Base-by-base conservation (phyloP, 2,797 vertebrate species). In the Trematomus bernacchii region DNA sequence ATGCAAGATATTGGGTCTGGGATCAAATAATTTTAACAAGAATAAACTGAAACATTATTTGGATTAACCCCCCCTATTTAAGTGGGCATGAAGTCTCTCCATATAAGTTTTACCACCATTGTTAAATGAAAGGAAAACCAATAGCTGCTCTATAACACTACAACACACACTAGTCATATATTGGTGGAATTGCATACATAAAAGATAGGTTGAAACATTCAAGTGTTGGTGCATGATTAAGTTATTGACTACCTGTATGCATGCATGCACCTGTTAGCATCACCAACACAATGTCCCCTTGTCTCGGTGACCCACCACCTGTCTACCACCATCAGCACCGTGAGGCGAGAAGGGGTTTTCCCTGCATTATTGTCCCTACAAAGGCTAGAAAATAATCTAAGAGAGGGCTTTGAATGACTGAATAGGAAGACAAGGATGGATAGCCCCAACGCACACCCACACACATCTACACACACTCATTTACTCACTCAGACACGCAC, bases 211-310 rank as follows among this genome's bases (percentile, higher is more conserved):
- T 27, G 27, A 4, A 5, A 27, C 27, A 27, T 27, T 27, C 27
- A 27, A 27, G 27, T 27, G 27, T 27, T 27, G 27, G 27, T 27
- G 27, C 4, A 27, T 27, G 27, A 27, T 27, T 27, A 27, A 27
- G 27, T 27, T 27, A 27, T 27, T 27, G 27, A 27, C 27, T 27
- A 27, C 27, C 27, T 27, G 4, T 50, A n/a, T 68, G 51, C 53
- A 16, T 47, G 87, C 81, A 64, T 87, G 92, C 94, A 94, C 94
- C 95, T 95, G 94, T 94, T 94, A 92, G 90, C 90, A 84, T 94
- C 92, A 79, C 88, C 89, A 82, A 82, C 92, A 94, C 91, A 96
- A 82, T 61, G 70, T 8, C 84, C 83, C 80, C 92, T 96, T 94
- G 93, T 92, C 91, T 90, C 82, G 86, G 90, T 87, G 93, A 93